phyloP scores from a whole-genome alignment of 2,113 vertebrate species.

The Dipodomys merriami region DNA sequence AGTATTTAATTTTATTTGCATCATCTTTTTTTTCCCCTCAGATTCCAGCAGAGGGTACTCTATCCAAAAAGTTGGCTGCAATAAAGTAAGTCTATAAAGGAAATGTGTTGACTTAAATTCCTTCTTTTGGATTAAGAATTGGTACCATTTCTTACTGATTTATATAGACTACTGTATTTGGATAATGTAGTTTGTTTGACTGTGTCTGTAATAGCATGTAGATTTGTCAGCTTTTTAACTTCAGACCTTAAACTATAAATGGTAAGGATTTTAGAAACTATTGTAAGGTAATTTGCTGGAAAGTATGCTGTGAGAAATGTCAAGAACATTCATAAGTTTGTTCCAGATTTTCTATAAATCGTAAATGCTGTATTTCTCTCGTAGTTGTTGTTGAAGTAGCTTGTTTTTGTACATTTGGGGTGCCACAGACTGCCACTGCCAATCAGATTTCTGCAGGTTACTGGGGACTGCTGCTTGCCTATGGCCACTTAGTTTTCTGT shows the following conservation, averaged over 20 bases:
- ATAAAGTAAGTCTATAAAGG: conserved; percentile 90
- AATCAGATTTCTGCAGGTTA: background rate
- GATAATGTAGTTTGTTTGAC: background rate
- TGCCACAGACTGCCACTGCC: background rate
- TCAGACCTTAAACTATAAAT: too few relatives aligned
- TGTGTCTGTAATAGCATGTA: background rate
- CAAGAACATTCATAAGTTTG: background rate
- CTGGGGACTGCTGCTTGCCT: too few relatives aligned
- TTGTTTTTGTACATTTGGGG: background rate
- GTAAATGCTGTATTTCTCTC: background rate
- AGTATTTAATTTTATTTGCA: conserved; percentile 40
- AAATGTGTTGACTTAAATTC: background rate
- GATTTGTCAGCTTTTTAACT: background rate
- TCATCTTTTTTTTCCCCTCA: conserved; percentile 66
- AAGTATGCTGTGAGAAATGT: background rate
- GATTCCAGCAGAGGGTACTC: conserved; percentile 91
- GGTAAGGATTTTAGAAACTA: too few relatives aligned
- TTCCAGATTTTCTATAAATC: background rate
- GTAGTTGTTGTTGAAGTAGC: background rate
- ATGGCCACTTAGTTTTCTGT: background rate
- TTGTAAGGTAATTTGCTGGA: background rate
- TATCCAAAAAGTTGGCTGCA: conserved; percentile 92
- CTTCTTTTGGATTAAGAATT: conserved; percentile 31
- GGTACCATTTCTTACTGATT: background rate
- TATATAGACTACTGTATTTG: background rate